Evolutionary conservation across 2,113 vertebrate genomes (phyloP), one percentile per base, ranked within the genome.

Genomic region (Rhea americana): DNA sequence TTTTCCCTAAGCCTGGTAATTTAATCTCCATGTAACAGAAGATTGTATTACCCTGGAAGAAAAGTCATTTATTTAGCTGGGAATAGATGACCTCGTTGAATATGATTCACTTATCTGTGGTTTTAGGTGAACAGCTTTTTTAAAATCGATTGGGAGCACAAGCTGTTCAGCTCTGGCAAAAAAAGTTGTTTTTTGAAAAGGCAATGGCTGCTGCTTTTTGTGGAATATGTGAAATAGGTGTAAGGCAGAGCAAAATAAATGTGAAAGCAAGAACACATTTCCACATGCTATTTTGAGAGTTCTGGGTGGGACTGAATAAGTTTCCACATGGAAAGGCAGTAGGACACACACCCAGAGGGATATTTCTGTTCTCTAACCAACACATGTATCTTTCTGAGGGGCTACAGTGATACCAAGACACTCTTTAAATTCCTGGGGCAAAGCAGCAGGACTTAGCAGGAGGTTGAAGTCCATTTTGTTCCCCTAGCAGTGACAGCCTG

Each of bases 21-120:
- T 92, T 87, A 95, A 95, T 94, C 76, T 90, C 67, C 59, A 2
- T 74, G 77, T 74, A 96, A 73, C 47, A 94, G 84, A 94, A 91
- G 47, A 96, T 70, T 92, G 24, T 59, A 93, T 93, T 95, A 87
- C 15, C 32, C 43, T 72, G 41, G 87, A 79, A 96, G 82, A 79
- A 93, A 94, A 90, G 86, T 71, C 4, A 89, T 97, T 93, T 97
- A n/a, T 96, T 97, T 96, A 85, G 86, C 66, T 85, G 86, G 63
- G 91, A 93, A 92, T 88, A 86, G 76, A 93, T 90, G 82, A 94
- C 91, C 59, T 87, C 22, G 41, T 50, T 95, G 68, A 82, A 92
- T 71, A 86, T 91, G 87, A 97, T 95, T 95, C 82, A 94, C 66
- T 96, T 95, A 93, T 90, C 71, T 95, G 37, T 82, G 89, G 81